phyloP scores from a whole-genome alignment of 1,140 invertebrate species.

The Hesperophylax magnus region DNA sequence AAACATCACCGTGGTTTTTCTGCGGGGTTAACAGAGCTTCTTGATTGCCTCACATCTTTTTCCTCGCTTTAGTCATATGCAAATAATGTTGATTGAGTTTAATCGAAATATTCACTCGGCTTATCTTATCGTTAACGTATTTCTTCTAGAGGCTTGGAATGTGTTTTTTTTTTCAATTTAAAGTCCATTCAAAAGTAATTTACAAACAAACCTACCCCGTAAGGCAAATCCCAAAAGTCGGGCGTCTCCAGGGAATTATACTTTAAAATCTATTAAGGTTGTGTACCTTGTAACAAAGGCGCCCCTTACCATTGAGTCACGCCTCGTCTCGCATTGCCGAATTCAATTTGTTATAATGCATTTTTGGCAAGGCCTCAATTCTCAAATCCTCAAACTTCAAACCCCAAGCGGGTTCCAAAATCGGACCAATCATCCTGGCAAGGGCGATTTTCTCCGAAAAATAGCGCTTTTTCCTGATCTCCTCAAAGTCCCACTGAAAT shows the following conservation, averaged over 20 bases:
- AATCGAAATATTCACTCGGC: too few species aligned
- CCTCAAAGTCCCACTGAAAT: conserved; percentile 46
- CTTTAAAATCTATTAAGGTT: conserved; percentile 46
- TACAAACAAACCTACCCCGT: not conserved
- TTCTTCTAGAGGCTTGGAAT: not conserved
- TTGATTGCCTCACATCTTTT: too few species aligned
- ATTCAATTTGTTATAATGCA: conserved; percentile 54
- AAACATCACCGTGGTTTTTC: too few species aligned
- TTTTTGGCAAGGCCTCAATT: conserved; percentile 27
- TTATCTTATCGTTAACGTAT: too few species aligned
- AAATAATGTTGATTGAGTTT: too few species aligned
- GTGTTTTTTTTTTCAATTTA: not conserved
- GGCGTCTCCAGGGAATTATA: conserved; percentile 24
- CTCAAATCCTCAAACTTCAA: conserved; percentile 19
- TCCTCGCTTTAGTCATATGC: too few species aligned
- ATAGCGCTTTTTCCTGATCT: conserved; percentile 35
- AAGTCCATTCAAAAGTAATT: too few species aligned
- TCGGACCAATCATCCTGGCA: conserved; percentile 33
- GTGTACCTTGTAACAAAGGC: conserved; percentile 21
- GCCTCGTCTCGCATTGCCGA: conserved; percentile 42
- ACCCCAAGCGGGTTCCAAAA: conserved; percentile 29
- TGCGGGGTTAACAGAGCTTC: too few species aligned
- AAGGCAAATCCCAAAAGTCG: conserved; percentile 34
- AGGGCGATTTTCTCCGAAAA: conserved; percentile 14
- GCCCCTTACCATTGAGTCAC: conserved; percentile 39